Evolutionary conservation across 2,113 vertebrate species (phyloP).

Genomic region (Phoenicopterus ruber): DNA sequence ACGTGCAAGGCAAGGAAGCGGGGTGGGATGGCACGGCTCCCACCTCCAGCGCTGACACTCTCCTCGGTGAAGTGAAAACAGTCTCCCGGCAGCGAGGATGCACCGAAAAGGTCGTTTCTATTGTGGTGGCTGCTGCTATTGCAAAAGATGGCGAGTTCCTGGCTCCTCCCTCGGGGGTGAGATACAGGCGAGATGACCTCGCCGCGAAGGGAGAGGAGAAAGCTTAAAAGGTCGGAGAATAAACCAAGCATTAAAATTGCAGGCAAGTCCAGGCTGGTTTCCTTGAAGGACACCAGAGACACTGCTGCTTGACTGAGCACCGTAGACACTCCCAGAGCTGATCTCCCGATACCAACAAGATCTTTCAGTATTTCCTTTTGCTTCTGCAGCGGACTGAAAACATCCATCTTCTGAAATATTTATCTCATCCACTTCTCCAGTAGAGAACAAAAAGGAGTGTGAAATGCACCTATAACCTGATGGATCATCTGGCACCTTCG

Average conservation of each 20-base stretch:
- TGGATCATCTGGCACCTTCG: background rate
- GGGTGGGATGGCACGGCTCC: background rate
- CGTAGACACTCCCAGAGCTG: background rate
- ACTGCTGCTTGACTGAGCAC: background rate
- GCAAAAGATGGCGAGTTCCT: background rate
- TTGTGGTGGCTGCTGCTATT: background rate
- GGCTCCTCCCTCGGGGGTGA: background rate
- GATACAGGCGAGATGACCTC: background rate
- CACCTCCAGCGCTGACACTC: background rate
- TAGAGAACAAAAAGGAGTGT: background rate
- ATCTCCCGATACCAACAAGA: background rate
- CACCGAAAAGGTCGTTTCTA: background rate
- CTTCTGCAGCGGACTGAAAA: background rate
- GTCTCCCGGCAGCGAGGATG: background rate
- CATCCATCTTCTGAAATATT: background rate
- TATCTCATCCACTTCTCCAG: background rate
- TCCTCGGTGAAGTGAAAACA: background rate
- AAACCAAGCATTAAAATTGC: background rate
- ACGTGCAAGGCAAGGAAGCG: background rate
- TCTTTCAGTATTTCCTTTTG: background rate
- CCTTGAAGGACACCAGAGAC: background rate
- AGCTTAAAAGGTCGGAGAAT: background rate
- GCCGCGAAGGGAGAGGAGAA: background rate
- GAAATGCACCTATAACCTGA: background rate
- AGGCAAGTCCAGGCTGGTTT: background rate